phyloP scores from a whole-genome alignment of 2,113 vertebrate species.

The Synchiropus splendidus region DNA sequence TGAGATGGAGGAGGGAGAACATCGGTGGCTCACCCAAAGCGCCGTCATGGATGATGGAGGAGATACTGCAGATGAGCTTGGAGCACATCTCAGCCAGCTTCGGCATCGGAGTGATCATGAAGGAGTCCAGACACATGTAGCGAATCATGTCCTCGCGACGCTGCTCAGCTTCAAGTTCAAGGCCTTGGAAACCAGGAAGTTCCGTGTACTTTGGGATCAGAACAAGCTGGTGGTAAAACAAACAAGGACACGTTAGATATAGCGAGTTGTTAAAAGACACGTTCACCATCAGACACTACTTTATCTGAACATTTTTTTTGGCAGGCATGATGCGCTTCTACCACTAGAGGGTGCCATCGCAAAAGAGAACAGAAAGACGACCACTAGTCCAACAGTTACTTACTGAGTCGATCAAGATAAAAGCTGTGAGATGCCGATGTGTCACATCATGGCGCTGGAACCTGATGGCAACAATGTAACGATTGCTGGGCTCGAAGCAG shows the following conservation, averaged over 20 bases:
- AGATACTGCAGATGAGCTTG: conserved; percentile 77
- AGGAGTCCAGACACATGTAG: conserved; percentile 77
- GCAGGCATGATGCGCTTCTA: background rate
- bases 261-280: too few relatives aligned
- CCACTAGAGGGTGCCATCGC: conserved; percentile 18
- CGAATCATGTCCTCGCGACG: conserved; percentile 68
- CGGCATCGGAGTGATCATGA: conserved; percentile 62
- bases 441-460: conserved; percentile 70
- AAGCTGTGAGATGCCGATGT: conserved; percentile 60
- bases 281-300: too few relatives aligned
- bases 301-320: too few relatives aligned
- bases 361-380: background rate
- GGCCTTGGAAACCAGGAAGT: conserved; percentile 69
- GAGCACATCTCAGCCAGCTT: conserved; percentile 67
- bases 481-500: conserved; percentile 77
- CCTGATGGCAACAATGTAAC: conserved; percentile 65
- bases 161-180: conserved; percentile 30
- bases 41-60: conserved; percentile 67
- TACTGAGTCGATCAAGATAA: conserved; percentile 80
- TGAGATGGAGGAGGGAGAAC: background rate
- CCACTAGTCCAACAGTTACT: conserved; percentile 23
- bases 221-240: conserved; percentile 55
- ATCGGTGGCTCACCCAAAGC: conserved; percentile 65
- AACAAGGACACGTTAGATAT: background rate
- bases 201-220: conserved; percentile 71